phyloP scores from a whole-genome alignment of 2,113 vertebrate genomes.

The Rostratula benghalensis region DNA sequence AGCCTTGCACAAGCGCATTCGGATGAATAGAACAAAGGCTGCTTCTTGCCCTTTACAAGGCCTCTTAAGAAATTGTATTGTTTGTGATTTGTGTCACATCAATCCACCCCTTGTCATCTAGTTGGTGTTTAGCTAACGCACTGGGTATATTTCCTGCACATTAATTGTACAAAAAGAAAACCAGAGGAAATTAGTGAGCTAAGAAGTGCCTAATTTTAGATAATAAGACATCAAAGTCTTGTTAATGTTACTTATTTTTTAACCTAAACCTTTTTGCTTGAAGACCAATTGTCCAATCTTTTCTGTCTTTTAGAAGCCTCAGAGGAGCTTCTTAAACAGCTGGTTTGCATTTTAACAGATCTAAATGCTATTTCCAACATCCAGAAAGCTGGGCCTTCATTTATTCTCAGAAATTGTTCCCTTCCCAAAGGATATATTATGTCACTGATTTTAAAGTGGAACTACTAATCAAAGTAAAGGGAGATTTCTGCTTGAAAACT shows the following conservation, averaged over 20 bases:
- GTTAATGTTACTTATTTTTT: background rate
- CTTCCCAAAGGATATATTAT: background rate
- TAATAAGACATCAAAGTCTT: background rate
- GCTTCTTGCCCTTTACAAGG: background rate
- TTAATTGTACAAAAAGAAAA: background rate
- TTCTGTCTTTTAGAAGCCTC: background rate
- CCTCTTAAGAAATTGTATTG: background rate
- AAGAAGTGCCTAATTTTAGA: background rate
- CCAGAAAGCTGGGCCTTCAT: background rate
- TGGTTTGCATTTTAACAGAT: slow-evolving; percentile 1
- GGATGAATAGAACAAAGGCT: background rate
- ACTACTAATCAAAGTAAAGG: background rate
- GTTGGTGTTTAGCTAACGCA: background rate
- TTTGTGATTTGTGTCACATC: background rate
- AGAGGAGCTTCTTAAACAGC: background rate
- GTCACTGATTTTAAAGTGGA: background rate
- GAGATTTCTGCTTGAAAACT: background rate
- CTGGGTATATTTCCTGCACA: background rate
- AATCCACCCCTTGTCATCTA: background rate
- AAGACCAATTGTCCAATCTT: background rate
- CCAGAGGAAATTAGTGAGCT: background rate
- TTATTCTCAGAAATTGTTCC: background rate
- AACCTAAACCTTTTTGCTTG: background rate
- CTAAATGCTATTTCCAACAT: background rate
- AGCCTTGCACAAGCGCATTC: background rate